These are phyloP conservation scores for Haliclona indistincta DNA, from an alignment of 37 sponge, comb jelly and placozoan genomes.

Conservation along the genomic window DNA sequence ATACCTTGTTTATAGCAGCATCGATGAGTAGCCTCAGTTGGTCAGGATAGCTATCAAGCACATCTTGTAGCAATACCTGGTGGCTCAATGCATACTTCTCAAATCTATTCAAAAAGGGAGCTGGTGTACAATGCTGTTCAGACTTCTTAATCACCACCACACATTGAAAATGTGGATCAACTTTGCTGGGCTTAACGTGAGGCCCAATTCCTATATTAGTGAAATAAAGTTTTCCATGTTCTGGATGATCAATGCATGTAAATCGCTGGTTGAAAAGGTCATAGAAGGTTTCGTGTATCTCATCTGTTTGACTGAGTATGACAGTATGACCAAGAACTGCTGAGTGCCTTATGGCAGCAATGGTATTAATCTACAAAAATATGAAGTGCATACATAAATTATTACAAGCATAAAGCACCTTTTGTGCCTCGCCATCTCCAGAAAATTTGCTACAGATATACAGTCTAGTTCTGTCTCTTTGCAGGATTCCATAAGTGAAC, in stretches of 20 bases:
- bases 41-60: too few relatives aligned
- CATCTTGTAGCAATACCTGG: slow-evolving; percentile 42
- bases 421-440: slow-evolving; percentile 60
- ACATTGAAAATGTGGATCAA: too few relatives aligned
- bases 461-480: slow-evolving; percentile 28
- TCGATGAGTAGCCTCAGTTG: too few relatives aligned
- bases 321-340: slow-evolving; percentile 75
- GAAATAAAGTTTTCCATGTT: slow-evolving; percentile 52
- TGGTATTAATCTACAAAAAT: slow-evolving; percentile 64
- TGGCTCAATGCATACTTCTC: too few relatives aligned
- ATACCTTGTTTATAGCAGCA: too few relatives aligned
- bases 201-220: slow-evolving; percentile 85
- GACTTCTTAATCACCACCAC: slow-evolving; percentile 68
- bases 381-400: too few relatives aligned
- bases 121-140: slow-evolving; percentile 59
- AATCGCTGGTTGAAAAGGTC: slow-evolving; percentile 83
- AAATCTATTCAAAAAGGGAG: too few relatives aligned
- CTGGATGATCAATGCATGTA: slow-evolving; percentile 59
- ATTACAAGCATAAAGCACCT: too few relatives aligned
- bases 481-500: slow-evolving; percentile 44
- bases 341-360: slow-evolving; percentile 73
- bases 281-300: slow-evolving; percentile 83
- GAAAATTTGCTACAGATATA: slow-evolving; percentile 68
- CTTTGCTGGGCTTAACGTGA: slow-evolving; percentile 67
- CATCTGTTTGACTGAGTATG: slow-evolving; percentile 66